Percentiles rank a stretch among this genome's conserved stretches.
These are phyloP conservation scores for Nothocercus nigrocapillus DNA, from an alignment of 2,113 vertebrate genomes.

Conservation along the genomic window DNA sequence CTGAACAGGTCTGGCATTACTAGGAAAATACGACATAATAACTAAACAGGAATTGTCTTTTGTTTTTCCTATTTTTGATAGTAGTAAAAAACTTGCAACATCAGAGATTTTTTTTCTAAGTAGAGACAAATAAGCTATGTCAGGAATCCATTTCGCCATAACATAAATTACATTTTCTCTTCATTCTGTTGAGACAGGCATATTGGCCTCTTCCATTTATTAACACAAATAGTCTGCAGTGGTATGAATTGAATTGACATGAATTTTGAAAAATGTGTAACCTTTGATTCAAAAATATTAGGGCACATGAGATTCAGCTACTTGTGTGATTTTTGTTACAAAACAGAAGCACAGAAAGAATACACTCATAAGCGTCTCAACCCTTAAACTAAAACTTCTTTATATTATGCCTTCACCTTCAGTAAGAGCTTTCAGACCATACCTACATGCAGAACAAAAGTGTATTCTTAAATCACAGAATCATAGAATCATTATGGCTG, in stretches of 20 bases:
- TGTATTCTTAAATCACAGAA: not conserved
- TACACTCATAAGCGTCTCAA: not conserved
- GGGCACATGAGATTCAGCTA: not conserved
- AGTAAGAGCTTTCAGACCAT: not conserved
- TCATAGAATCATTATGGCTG: too few species aligned
- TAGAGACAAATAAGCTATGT: not conserved
- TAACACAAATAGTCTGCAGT: not conserved
- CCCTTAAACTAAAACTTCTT: not conserved
- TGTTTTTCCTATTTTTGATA: not conserved
- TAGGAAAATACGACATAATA: conserved; percentile 6
- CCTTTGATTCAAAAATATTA: not conserved
- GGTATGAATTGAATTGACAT: not conserved
- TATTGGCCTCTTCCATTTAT: not conserved
- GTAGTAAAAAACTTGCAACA: not conserved
- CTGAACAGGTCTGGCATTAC: not conserved
- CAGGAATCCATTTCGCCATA: not conserved
- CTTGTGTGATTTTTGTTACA: not conserved
- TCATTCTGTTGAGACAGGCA: not conserved
- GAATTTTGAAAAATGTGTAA: not conserved
- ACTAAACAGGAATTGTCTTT: not conserved
- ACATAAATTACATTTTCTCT: not conserved
- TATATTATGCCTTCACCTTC: not conserved
- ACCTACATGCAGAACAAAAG: not conserved
- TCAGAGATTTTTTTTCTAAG: not conserved
- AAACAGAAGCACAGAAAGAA: not conserved